Evolutionary conservation across 92 coral and sea anemone genomes (phyloP).

Genomic region (Porites divaricata): DNA sequence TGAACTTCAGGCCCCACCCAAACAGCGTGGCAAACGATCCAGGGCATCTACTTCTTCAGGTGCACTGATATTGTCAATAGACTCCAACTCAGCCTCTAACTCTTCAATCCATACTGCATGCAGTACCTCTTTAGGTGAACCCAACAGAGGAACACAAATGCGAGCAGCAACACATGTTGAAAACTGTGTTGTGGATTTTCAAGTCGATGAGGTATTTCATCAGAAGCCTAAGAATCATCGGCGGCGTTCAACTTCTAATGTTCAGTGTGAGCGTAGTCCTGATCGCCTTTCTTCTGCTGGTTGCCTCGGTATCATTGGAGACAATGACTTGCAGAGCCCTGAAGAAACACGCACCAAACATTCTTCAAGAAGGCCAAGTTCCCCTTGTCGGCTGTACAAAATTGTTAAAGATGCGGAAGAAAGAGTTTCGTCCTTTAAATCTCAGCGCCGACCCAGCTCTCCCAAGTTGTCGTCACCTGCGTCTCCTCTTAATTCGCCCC

Average conservation of each 20-base stretch:
- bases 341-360: conserved; percentile 15
- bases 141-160: not conserved
- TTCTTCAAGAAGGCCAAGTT: conserved; percentile 60
- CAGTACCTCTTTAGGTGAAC: not conserved
- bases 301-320: conserved; percentile 27
- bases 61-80: not conserved
- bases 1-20: conserved; percentile 84
- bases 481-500: conserved; percentile 85
- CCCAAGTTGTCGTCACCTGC: conserved; percentile 61
- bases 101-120: not conserved
- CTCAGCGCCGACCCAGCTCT: conserved; percentile 74
- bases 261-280: conserved; percentile 44
- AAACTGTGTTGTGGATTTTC: not conserved
- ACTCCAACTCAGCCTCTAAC: not conserved
- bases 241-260: conserved; percentile 55
- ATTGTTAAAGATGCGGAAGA: conserved; percentile 84
- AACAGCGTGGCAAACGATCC: conserved; percentile 54
- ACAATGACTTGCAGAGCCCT: conserved; percentile 12
- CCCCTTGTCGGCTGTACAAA: conserved; percentile 79
- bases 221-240: conserved; percentile 12
- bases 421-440: conserved; percentile 56
- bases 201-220: conserved; percentile 15
- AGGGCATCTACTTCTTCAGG: conserved; percentile 68
- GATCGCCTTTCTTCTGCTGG: conserved; percentile 24
- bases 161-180: conserved; percentile 6